These are phyloP conservation scores for Drosophila nr. medialis DNA, from an alignment of 2,888 invertebrate species.

Conservation along the genomic window DNA sequence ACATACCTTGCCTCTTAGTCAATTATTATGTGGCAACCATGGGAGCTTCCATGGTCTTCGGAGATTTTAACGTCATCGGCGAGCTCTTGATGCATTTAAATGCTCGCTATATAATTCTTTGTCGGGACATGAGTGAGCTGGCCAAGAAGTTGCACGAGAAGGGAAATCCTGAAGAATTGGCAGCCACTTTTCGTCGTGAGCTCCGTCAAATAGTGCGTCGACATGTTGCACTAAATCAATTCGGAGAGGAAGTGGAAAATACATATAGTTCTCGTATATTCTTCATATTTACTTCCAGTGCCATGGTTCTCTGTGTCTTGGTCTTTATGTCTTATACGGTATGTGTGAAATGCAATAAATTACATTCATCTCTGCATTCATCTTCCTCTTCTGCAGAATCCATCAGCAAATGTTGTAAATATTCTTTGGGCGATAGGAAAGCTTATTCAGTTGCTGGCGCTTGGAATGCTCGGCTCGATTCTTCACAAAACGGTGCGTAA, in stretches of 20 bases:
- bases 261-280: constrained; percentile 79
- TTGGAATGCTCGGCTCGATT: constrained; percentile 73
- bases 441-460: constrained; percentile 63
- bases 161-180: constrained; percentile 24
- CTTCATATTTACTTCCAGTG: constrained; percentile 75
- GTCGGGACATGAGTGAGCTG: constrained; percentile 55
- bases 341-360: constrained; percentile 9
- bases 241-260: constrained; percentile 66
- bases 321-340: constrained; percentile 78
- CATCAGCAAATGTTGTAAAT: constrained; percentile 56
- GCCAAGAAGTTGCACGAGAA: constrained; percentile 17
- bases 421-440: constrained; percentile 73
- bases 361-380: background rate
- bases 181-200: constrained; percentile 55
- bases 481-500: constrained; percentile 65
- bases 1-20: constrained; percentile 57
- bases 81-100: constrained; percentile 79
- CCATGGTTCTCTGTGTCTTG: constrained; percentile 72
- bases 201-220: constrained; percentile 60
- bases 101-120: constrained; percentile 69
- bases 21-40: constrained; percentile 67
- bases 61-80: constrained; percentile 77
- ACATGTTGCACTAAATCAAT: constrained; percentile 71
- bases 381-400: constrained; percentile 53
- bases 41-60: constrained; percentile 68